Evolutionary conservation across 2,797 vertebrate species (phyloP), one percentile per base, ranked within the genome.

Genomic region (Streptopelia turtur): DNA sequence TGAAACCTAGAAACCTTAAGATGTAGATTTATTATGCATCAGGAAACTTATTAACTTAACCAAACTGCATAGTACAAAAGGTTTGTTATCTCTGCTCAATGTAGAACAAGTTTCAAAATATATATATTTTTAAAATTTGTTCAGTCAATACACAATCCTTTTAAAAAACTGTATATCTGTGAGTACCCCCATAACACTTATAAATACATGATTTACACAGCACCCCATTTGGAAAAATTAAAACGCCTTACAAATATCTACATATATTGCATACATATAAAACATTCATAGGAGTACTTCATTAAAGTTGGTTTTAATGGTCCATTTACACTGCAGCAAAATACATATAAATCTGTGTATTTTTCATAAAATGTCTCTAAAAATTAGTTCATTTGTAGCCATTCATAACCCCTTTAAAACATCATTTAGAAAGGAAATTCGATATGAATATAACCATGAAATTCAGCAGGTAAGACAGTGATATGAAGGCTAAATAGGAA

Each of bases 191-290:
- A 97, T 97, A 97, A 97, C 85, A 97, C 96, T 98, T 98, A 97
- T 98, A 98, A 98, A 98, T 98, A 98, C 96, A 97, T 97, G 97
- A 98, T 98, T 98, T 98, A 98, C 91, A 98, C 84, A 97, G 97
- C 91, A 97, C 74, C 94, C 95, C 96, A 94, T 95, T 80, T 96
- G 95, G 97, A 97, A 97, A 97, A 94, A 90, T 91, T 97, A 90
- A 94, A 96, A 97, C 87, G 96, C 95, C 94, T 98, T 98, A 98
- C 89, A 98, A 98, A 98, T 97, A 98, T 98, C 97, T 98, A 98
- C 97, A 98, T 97, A 97, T 94, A 96, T 96, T 96, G 97, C 92
- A 95, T 97, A 97, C 87, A 89, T 98, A 98, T 96, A 98, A 98
- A 98, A 98, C 97, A 97, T 98, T 96, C 96, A 97, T 91, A 98